Base-by-base conservation (phyloP, 2,113 vertebrate genomes). In the Stigmatopora nigra region DNA sequence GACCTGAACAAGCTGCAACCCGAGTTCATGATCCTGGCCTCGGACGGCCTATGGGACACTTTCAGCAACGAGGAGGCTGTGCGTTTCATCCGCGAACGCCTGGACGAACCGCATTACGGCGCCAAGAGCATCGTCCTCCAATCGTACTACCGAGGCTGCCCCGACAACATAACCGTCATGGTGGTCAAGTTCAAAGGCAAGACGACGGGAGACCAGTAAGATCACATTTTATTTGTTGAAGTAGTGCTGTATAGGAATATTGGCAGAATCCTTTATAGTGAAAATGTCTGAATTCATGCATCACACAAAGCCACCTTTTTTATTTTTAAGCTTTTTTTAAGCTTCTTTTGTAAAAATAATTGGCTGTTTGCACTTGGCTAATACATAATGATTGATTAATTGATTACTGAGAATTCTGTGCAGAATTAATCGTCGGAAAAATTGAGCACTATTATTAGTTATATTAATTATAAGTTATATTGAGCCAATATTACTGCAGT, bases 131-230 rank as follows among this genome's bases (percentile, higher is more conserved):
- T 99, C 64, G 96, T 97, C 44, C 91, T 99, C 41, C 97, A 99
- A 90, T 96, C 97, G n/a, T 99, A 94, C 70, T 97, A 98, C 84
- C 91, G 96, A 5, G 97, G 97, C 22, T 99, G 96, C 73, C 95
- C 95, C 8, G 97, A 99, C 84, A 99, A 99, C 56, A 99, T 99
- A 82, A 99, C 97, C 0, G 97, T 99, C 70, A 98, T 99, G 97
- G 96, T 99, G 85, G 94, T 99, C 52, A 99, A 98, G 88, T 97
- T 99, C 81, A 95, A 94, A 88, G 93, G 87, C 88, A 97, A 93
- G 88, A 75, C 87, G 88, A 75, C 87, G 0, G 86, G 89, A 35
- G 93, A 94, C 78, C 89, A 94, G 88, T 94, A 89, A 31, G 90
- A 41, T n/a, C 36, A 6, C 5, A 7, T 55, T 19, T 51, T 51